These are phyloP conservation scores for Sarcophaga carnaria DNA, from an alignment of 2,888 invertebrate species.

Conservation along the genomic window DNA sequence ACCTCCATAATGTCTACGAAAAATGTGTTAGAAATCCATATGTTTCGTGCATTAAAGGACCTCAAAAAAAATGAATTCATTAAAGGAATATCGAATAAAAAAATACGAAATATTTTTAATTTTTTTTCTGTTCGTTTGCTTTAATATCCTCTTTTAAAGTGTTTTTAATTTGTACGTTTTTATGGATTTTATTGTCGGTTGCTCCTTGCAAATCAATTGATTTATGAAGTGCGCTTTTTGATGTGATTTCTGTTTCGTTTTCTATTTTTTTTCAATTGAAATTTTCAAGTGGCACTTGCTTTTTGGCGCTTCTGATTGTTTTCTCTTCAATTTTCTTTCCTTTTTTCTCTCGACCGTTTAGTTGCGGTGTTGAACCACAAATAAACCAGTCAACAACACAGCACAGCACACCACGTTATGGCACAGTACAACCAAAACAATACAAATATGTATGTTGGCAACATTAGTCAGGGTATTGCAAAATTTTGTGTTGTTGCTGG, in stretches of 20 bases:
- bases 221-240: conserved; percentile 65
- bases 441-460: conserved; percentile 60
- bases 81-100: too few relatives aligned
- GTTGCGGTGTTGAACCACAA: conserved; percentile 37
- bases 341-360: conserved; percentile 1
- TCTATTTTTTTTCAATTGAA: not conserved
- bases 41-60: too few relatives aligned
- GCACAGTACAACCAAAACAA: conserved; percentile 28
- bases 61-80: too few relatives aligned
- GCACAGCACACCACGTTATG: conserved; percentile 35
- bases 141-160: conserved; percentile 8
- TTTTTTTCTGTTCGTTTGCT: not conserved
- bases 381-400: conserved; percentile 51
- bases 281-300: conserved; percentile 66
- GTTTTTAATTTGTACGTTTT: not conserved
- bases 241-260: conserved; percentile 41
- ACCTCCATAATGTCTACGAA: too few relatives aligned
- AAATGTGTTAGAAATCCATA: too few relatives aligned
- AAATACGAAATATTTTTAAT: not conserved
- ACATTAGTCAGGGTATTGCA: conserved; percentile 61
- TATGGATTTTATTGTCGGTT: conserved; percentile 9
- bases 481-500: conserved; percentile 35
- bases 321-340: not conserved
- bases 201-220: conserved; percentile 60
- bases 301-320: conserved; percentile 54